These are phyloP conservation scores for Thyatira batis DNA, from an alignment of 2,888 invertebrate species.

Conservation along the genomic window DNA sequence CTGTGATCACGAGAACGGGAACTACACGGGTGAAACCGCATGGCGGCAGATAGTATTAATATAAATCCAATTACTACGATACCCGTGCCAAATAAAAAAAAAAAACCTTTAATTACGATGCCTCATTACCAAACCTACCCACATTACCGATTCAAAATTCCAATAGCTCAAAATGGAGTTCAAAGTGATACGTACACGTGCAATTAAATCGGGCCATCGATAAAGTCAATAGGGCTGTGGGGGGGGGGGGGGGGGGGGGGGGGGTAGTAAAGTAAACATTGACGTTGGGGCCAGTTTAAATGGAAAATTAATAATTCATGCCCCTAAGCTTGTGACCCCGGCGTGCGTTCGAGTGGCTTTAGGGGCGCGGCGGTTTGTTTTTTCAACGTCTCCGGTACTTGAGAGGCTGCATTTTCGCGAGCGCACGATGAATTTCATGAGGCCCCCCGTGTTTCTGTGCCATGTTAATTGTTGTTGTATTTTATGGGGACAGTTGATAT, in stretches of 20 bases:
- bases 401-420: neutral
- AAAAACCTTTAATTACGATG: neutral
- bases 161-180: neutral
- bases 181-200: slow-evolving; percentile 5
- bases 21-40: too few relatives aligned
- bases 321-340: slow-evolving; percentile 6
- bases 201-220: slow-evolving; percentile 8
- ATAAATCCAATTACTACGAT: too few relatives aligned
- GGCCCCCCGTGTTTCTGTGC: neutral
- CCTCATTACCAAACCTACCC: neutral
- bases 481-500: neutral
- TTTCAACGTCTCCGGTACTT: neutral
- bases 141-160: neutral
- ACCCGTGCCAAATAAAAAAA: too few relatives aligned
- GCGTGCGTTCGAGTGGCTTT: neutral
- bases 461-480: neutral
- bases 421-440: neutral
- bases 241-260: slow-evolving; percentile 7
- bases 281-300: slow-evolving; percentile 24
- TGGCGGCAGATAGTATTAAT: too few relatives aligned
- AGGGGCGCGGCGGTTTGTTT: slow-evolving; percentile 3
- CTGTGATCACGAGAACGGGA: too few relatives aligned
- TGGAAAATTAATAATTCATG: slow-evolving; percentile 49
- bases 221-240: slow-evolving; percentile 25
- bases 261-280: slow-evolving; percentile 21